These are phyloP conservation scores for Genyomyrus donnyi DNA, from an alignment of 2,113 vertebrate genomes.

Conservation along the genomic window DNA sequence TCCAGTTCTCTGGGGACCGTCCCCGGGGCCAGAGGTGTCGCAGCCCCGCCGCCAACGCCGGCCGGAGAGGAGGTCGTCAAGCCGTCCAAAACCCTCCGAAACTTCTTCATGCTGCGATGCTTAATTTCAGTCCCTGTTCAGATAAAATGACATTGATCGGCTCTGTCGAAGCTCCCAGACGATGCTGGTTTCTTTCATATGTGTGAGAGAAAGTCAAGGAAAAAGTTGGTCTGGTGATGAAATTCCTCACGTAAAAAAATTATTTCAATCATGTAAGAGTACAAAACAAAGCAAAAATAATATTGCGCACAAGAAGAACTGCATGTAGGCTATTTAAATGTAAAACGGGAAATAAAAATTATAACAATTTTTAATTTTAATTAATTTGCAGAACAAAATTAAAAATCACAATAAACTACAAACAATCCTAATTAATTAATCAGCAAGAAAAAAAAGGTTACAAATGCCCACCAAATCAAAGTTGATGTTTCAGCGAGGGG, in stretches of 20 bases:
- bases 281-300: background rate
- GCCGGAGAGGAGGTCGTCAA: constrained; percentile 85
- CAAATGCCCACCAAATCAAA: background rate
- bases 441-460: background rate
- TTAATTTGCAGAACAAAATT: background rate
- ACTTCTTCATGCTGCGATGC: constrained; percentile 85
- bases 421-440: background rate
- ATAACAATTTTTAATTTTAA: background rate
- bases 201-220: constrained; percentile 51
- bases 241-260: constrained; percentile 2
- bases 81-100: constrained; percentile 96
- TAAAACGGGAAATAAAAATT: background rate
- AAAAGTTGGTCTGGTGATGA: constrained; percentile 44
- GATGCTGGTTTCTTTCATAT: constrained; percentile 7
- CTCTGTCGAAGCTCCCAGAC: constrained; percentile 24
- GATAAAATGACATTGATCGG: constrained; percentile 21
- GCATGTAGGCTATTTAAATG: background rate
- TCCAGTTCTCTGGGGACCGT: constrained; percentile 75
- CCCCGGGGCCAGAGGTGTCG: constrained; percentile 64
- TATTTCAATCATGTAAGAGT: background rate
- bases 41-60: constrained; percentile 53
- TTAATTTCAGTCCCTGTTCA: constrained; percentile 16
- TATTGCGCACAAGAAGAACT: background rate
- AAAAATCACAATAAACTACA: background rate
- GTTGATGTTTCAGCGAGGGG: background rate